Conservation (phyloP, 2,888 invertebrate species). For the Cerastis leucographa region DNA sequence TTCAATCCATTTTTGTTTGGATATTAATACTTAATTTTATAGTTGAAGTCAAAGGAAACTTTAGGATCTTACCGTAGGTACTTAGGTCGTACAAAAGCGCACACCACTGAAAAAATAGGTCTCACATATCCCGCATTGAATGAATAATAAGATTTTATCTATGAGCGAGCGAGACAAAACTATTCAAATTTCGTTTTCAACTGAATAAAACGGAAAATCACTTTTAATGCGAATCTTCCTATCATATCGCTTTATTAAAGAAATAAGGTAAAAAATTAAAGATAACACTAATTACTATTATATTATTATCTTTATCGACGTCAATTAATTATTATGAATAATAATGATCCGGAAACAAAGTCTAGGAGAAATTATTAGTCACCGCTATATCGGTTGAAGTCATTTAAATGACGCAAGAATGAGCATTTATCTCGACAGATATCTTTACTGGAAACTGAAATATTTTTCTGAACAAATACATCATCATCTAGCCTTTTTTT, state of each 20-base stretch:
- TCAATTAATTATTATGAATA: conserved; percentile 1
- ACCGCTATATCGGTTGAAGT: not conserved
- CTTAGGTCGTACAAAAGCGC: too few relatives aligned
- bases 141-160: not conserved
- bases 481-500: too few relatives aligned
- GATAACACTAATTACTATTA: conserved; percentile 3
- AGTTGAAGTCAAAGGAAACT: too few relatives aligned
- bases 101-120: too few relatives aligned
- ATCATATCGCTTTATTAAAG: too few relatives aligned
- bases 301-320: not conserved
- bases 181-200: not conserved
- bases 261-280: not conserved
- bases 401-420: conserved; percentile 27
- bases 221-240: not conserved
- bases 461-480: not conserved
- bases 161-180: too few relatives aligned
- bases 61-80: too few relatives aligned
- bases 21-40: too few relatives aligned
- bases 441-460: not conserved
- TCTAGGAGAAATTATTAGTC: conserved; percentile 38
- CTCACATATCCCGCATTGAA: not conserved
- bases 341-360: conserved; percentile 8
- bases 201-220: not conserved
- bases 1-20: too few relatives aligned
- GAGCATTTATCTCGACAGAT: not conserved